Evolutionary conservation across 2,113 vertebrate species (phyloP).

Genomic region (Otocyon megalotis): DNA sequence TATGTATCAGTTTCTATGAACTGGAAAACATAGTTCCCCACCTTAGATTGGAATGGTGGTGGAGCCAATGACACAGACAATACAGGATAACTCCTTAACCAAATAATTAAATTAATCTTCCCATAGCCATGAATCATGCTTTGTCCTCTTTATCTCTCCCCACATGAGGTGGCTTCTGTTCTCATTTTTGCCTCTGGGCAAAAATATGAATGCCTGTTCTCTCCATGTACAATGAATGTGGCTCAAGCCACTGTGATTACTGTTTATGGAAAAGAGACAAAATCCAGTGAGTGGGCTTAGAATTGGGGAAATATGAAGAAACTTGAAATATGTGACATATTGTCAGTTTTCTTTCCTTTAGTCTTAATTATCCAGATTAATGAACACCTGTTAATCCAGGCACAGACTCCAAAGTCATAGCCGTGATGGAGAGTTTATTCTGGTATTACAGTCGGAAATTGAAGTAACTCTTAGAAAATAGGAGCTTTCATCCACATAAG

Average conservation of each 20-base stretch:
- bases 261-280: conserved; percentile 55
- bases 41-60: background rate
- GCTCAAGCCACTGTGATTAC: conserved; percentile 28
- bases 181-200: conserved; percentile 9
- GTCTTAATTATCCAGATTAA: conserved; percentile 55
- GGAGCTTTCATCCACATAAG: background rate
- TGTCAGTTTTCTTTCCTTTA: conserved; percentile 35
- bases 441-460: conserved; percentile 41
- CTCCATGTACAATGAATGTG: conserved; percentile 28
- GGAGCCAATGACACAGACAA: background rate
- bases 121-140: conserved; percentile 45
- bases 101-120: conserved; percentile 51
- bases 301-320: conserved; percentile 20
- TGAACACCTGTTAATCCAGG: conserved; percentile 48
- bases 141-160: conserved; percentile 9
- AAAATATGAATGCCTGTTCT: background rate
- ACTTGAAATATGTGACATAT: conserved; percentile 30
- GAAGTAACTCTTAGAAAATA: conserved; percentile 52
- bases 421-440: conserved; percentile 40
- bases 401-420: conserved; percentile 22
- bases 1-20: too few relatives aligned
- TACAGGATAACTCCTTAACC: conserved; percentile 33
- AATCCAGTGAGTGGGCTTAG: conserved; percentile 43
- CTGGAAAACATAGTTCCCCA: background rate
- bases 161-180: conserved; percentile 48